These are phyloP conservation scores for Cyprinodon variegatus DNA, from an alignment of 2,113 vertebrate genomes.

Conservation along the genomic window DNA sequence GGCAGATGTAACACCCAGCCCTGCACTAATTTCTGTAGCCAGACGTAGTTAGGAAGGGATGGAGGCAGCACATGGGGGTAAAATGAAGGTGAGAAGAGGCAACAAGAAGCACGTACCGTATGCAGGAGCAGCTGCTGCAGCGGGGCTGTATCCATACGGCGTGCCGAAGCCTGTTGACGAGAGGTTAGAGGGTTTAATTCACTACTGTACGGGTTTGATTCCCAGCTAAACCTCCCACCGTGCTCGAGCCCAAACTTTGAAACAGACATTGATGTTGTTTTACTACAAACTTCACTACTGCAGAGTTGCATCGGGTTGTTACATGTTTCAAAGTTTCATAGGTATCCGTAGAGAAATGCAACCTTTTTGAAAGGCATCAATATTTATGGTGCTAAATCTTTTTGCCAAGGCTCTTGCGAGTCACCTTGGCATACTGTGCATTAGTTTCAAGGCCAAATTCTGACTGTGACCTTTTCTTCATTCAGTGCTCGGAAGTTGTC, in stretches of 20 bases:
- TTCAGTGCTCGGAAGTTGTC: no score
- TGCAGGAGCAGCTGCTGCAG: slow-evolving; percentile 90
- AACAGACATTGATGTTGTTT: neutral
- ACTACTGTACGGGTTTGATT: slow-evolving; percentile 30
- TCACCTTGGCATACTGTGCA: neutral
- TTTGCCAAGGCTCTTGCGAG: neutral
- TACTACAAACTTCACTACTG: neutral
- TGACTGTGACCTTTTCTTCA: no score
- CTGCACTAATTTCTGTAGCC: slow-evolving; percentile 18
- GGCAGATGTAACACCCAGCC: neutral
- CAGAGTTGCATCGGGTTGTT: neutral
- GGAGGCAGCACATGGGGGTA: neutral
- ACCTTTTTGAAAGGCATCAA: neutral
- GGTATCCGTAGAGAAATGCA: neutral
- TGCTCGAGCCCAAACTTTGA: neutral
- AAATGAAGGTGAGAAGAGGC: slow-evolving; percentile 10
- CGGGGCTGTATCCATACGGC: slow-evolving; percentile 93
- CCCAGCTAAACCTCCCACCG: slow-evolving; percentile 5
- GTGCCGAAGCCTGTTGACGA: slow-evolving; percentile 89
- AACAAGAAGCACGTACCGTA: slow-evolving; percentile 88
- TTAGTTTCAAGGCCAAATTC: no score
- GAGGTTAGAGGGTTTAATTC: slow-evolving; percentile 42
- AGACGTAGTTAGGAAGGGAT: slow-evolving; percentile 20
- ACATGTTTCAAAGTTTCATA: neutral
- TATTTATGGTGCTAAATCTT: neutral